Conservation (phyloP, 2,113 vertebrate species). For the Oncorhynchus clarkii region DNA sequence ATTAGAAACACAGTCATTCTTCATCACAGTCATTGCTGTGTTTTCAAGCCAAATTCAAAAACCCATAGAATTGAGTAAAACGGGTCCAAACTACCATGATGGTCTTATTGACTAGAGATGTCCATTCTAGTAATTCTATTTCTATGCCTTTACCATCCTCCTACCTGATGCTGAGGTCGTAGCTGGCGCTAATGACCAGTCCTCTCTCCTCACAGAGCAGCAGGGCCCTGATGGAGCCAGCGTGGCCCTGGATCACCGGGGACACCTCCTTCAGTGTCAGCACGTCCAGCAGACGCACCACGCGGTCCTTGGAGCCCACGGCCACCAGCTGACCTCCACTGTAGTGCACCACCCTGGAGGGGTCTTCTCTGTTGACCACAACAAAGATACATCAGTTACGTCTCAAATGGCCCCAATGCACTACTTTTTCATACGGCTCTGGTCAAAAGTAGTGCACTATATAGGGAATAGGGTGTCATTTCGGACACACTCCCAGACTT, state of each 20-base stretch:
- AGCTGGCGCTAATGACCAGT: constrained; percentile 76
- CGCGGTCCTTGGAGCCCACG: constrained; percentile 68
- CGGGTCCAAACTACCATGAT: no score
- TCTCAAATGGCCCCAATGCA: no score
- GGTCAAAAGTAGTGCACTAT: no score
- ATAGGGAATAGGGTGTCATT: no score
- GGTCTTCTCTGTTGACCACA: constrained; percentile 69
- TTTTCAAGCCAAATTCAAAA: no score
- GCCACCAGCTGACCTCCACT: constrained; percentile 74
- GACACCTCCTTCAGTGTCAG: constrained; percentile 37
- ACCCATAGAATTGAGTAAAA: no score
- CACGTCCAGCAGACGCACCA: constrained; percentile 68
- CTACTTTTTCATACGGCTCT: neutral
- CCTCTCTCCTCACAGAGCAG: constrained; percentile 72
- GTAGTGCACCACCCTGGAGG: constrained; percentile 77
- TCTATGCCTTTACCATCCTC: neutral
- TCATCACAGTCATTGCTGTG: no score
- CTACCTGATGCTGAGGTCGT: constrained; percentile 86
- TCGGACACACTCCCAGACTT: neutral
- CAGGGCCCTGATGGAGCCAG: constrained; percentile 71
- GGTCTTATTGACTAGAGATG: neutral
- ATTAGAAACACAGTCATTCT: no score
- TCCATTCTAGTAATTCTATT: neutral
- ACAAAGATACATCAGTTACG: neutral
- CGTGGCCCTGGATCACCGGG: constrained; percentile 65